Evolutionary conservation across 2,888 invertebrate species (phyloP).

Genomic region (Byasa hedistus): DNA sequence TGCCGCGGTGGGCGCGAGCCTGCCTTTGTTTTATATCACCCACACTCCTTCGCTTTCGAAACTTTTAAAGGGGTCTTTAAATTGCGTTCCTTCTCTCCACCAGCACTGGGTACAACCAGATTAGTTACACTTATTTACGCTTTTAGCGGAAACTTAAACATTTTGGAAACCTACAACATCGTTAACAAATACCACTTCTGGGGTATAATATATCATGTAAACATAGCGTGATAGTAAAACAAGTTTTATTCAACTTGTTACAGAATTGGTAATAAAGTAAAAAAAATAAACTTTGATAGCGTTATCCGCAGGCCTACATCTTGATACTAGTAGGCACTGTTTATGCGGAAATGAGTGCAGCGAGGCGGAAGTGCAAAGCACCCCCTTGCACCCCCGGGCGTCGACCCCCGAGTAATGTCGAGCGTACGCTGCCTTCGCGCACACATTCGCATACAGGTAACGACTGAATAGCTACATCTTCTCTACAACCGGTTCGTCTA

Average conservation of each 20-base stretch:
- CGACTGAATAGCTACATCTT: constrained; percentile 38
- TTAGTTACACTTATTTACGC: constrained; percentile 47
- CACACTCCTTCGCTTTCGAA: constrained; percentile 72
- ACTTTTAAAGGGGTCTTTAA: constrained; percentile 72
- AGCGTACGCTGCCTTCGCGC: constrained; percentile 44
- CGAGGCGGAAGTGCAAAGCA: constrained; percentile 74
- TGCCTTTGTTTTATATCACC: constrained; percentile 77
- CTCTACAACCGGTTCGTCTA: constrained; percentile 32
- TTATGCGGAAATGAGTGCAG: constrained; percentile 77
- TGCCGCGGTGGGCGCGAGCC: constrained; percentile 70
- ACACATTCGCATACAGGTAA: constrained; percentile 34
- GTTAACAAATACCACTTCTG: background rate
- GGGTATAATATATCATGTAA: background rate
- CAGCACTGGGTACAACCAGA: constrained; percentile 57
- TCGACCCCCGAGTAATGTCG: constrained; percentile 57
- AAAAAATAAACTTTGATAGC: constrained; percentile 31
- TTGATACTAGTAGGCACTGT: constrained; percentile 64
- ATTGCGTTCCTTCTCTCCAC: constrained; percentile 70
- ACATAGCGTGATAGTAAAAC: background rate
- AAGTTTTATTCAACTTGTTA: background rate
- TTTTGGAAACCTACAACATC: background rate
- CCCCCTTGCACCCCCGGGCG: constrained; percentile 66
- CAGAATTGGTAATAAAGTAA: background rate
- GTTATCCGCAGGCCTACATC: constrained; percentile 50
- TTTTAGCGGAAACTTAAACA: background rate